These are phyloP conservation scores for Crotalus helleri DNA, from an alignment of 2,113 vertebrate species.

Conservation along the genomic window DNA sequence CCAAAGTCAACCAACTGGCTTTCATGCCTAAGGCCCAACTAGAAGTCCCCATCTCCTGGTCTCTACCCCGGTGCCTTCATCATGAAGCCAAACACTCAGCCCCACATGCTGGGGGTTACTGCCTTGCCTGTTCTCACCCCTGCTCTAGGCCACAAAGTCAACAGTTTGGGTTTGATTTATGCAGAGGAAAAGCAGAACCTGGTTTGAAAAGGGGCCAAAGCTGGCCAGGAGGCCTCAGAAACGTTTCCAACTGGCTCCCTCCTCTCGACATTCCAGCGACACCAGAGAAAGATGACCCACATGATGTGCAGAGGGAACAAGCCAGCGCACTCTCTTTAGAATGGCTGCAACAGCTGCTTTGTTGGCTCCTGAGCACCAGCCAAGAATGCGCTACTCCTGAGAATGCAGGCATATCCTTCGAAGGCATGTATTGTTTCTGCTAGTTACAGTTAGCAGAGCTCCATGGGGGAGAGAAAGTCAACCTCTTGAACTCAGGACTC, in stretches of 20 bases:
- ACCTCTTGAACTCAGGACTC: not conserved
- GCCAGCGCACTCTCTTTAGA: too few relatives aligned
- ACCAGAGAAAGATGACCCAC: not conserved
- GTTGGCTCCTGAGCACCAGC: not conserved
- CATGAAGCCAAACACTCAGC: not conserved
- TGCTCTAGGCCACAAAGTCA: not conserved
- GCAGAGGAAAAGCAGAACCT: not conserved
- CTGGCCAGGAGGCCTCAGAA: not conserved
- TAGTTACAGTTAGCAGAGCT: not conserved
- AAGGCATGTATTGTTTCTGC: not conserved
- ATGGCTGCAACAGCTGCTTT: not conserved
- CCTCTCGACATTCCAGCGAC: not conserved
- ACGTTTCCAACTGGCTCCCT: not conserved
- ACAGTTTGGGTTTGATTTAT: not conserved
- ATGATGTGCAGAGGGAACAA: not conserved
- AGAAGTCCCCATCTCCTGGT: not conserved
- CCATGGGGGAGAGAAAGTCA: rapidly evolving
- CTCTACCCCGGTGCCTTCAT: not conserved
- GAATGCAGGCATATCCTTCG: not conserved
- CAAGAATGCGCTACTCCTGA: not conserved
- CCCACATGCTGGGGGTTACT: not conserved
- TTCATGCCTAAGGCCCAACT: not conserved
- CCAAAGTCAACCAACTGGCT: not conserved
- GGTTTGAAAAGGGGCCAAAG: not conserved
- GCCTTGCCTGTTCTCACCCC: not conserved